Percentiles rank a stretch among this genome's conserved stretches.
Conservation (phyloP, 2,113 vertebrate genomes). For the Phocoena sinus region DNA sequence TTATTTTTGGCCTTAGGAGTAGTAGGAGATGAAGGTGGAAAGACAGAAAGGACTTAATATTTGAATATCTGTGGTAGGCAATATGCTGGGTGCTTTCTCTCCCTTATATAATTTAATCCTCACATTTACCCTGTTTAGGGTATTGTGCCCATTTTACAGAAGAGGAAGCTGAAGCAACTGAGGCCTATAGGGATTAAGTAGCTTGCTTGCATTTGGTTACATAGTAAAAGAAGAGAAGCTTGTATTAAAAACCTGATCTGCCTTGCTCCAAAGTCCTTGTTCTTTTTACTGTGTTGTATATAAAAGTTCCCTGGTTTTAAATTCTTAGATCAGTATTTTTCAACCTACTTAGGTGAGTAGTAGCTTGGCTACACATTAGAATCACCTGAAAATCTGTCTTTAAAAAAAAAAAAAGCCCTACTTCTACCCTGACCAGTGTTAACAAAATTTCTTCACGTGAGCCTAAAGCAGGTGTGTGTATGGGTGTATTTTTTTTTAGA, state of each 20-base stretch:
- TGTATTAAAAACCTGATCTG: background rate
- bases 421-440: background rate
- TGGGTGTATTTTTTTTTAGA: background rate
- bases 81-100: background rate
- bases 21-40: background rate
- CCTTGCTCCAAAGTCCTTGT: background rate
- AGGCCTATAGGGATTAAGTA: background rate
- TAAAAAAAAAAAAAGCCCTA: background rate
- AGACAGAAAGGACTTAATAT: background rate
- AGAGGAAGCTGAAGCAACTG: constrained; percentile 10
- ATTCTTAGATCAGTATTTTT: background rate
- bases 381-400: background rate
- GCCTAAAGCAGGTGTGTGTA: background rate
- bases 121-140: background rate
- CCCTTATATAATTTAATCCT: background rate
- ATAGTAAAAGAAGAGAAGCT: background rate
- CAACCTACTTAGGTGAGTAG: background rate
- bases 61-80: background rate
- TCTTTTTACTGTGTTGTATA: background rate
- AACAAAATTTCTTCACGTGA: background rate
- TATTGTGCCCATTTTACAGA: background rate
- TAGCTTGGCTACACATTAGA: background rate
- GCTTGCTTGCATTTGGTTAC: background rate
- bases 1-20: background rate
- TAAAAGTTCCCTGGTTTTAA: constrained; percentile 40